phyloP scores from a whole-genome alignment of 2,113 vertebrate species.

The Microcebus jonahi region DNA sequence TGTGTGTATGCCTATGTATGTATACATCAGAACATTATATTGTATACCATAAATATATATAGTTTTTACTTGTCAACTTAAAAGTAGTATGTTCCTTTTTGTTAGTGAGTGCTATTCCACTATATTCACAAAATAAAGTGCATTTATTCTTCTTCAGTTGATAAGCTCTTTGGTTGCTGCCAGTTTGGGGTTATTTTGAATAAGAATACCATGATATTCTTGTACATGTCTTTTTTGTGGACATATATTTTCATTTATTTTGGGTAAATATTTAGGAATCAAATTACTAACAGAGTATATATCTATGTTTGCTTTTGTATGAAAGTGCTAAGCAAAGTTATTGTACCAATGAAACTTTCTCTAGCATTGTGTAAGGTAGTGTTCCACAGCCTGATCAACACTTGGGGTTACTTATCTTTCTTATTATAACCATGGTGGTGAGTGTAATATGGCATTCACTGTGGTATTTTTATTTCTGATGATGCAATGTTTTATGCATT shows the following conservation, averaged over 20 bases:
- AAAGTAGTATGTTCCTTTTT: neutral
- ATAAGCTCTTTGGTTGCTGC: neutral
- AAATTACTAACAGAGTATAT: neutral
- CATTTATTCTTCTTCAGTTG: neutral
- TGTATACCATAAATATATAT: neutral
- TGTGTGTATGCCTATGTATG: neutral
- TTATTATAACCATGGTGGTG: neutral
- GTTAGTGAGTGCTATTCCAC: neutral
- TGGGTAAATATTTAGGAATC: neutral
- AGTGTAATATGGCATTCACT: neutral
- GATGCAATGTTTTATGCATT: neutral
- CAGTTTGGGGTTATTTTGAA: neutral
- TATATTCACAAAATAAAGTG: no score
- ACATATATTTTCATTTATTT: neutral
- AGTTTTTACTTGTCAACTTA: neutral
- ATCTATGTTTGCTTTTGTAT: neutral
- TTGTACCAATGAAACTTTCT: no score
- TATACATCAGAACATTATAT: neutral
- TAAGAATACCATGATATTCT: neutral
- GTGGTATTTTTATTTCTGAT: neutral
- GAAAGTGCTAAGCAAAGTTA: neutral
- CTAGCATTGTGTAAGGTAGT: rapidly evolving
- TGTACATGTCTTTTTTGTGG: neutral
- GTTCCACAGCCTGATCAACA: rapidly evolving
- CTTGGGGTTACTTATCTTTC: rapidly evolving